Base-by-base conservation (phyloP, 2,888 invertebrate species). In the Eupithecia centaureata region DNA sequence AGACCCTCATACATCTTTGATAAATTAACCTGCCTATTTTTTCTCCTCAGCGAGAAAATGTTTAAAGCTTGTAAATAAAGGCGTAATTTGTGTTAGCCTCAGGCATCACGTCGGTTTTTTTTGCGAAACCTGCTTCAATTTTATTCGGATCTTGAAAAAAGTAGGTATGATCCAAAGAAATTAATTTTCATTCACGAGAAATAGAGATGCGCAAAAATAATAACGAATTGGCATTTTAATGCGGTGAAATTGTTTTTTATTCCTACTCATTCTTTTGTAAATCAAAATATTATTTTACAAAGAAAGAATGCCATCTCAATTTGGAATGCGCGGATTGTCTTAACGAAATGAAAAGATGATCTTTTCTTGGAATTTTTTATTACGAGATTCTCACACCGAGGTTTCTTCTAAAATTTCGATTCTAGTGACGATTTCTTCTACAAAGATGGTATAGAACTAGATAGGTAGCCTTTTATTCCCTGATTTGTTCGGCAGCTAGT, bases 61-160 rank as follows among this genome's bases (percentile, higher is more conserved):
- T 71, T 69, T 68, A 58, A 73, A 66, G 66, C 86, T 87, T 87
- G 90, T 88, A 91, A 90, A 90, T 91, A 92, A 90, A 87, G 86
- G 89, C 81, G 90, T 89, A 92, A 93, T 93, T 92, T 91, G 86
- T 82, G 81, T 77, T 86, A 84, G 91, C 92, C 91, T 87, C 89
- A 90, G 91, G 90, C 80, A 78, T 78, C 80, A 57, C 86, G 80
- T 86, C 83, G 89, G 86, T 87, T 91, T 89, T 89, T 47, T 86
- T 77, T 76, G 85, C 85, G 85, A 91, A 92, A 89, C 89, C 88
- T 88, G 85, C 85, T 86, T 87, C 85, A 86, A 90, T 87, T 89
- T 91, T 90, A 90, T 89, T 90, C 87, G 89, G 86, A 89, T 91
- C 88, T 88, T 86, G 82, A 89, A 88, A 90, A 86, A 89, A 90